Evolutionary conservation across 2,888 invertebrate species (phyloP), one percentile per base, ranked within the genome.

Genomic region (Sinhomidia bicolor): DNA sequence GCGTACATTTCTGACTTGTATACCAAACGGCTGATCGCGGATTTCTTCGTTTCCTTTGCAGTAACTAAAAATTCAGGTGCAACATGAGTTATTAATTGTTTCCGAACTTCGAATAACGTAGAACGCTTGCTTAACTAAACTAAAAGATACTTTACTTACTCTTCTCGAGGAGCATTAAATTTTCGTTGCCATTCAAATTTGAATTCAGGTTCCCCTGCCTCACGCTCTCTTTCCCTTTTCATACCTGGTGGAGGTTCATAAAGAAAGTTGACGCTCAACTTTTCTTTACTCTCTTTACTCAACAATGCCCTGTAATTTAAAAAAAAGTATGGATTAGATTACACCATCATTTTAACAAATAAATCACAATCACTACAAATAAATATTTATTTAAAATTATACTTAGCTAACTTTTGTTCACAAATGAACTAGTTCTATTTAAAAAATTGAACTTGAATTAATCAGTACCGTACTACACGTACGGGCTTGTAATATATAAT

Each of bases 111-210:
- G n/a, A 36, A 36, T 36, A n/a, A 36, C 36, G 36, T 7, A 41
- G 32, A 41, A 71, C 20, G 44, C 12, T 71, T 41, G 12, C 17
- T 71, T 3, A 36, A 7, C 36, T 71, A 12, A 71, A 71, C 7
- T 6, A n/a, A 36, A 36, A 71, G 10, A 41, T 10, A 6, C 14
- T 44, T 60, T 14, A 76, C 84, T 93, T 94, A 95, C 94, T 95
- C 98, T 94, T 99, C 99, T 93, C 99, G 95, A 0, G 99, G 99
- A 5, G 99, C 99, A 94, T 99, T 99, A 93, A 98, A 99, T 93
- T 99, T 99, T 68, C 99, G 95, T 94, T 99, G 99, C 99, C 99
- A 99, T 93, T 99, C 99, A 94, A 99, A 99, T 94, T 99, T 99
- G 93, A 97, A 99, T 93, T 99, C 99, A 0, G 98, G 98, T 93